These are phyloP conservation scores for Naja naja DNA, from an alignment of 2,113 vertebrate genomes.

Conservation along the genomic window DNA sequence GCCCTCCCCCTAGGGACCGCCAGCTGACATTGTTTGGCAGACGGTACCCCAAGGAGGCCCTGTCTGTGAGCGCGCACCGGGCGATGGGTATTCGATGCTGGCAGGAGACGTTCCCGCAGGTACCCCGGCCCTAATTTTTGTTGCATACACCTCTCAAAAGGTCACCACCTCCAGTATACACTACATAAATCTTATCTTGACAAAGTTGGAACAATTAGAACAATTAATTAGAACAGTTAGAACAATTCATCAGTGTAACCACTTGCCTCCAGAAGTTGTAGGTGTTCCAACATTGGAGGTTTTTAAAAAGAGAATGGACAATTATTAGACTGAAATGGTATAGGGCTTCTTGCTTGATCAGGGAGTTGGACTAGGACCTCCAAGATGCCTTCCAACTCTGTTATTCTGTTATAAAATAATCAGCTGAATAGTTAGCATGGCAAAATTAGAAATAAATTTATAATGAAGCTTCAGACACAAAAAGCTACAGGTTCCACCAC, in stretches of 20 bases:
- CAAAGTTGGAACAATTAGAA: neutral
- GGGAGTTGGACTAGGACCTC: neutral
- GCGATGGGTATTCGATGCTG: too few species aligned
- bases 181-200: neutral
- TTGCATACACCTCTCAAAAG: too few species aligned
- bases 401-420: neutral
- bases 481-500: neutral
- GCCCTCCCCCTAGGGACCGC: too few species aligned
- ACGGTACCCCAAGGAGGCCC: too few species aligned
- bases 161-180: too few species aligned
- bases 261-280: neutral
- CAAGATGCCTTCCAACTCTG: neutral
- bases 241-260: neutral
- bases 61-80: too few species aligned
- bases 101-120: too few species aligned
- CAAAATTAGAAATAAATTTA: neutral
- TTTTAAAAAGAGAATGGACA: neutral
- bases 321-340: neutral
- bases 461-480: neutral
- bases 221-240: neutral
- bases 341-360: neutral
- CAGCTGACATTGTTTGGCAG: too few species aligned
- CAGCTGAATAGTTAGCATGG: neutral
- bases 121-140: too few species aligned
- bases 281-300: neutral